Evolutionary conservation across 2,797 vertebrate genomes (phyloP).

Genomic region (Urophycis tenuis): DNA sequence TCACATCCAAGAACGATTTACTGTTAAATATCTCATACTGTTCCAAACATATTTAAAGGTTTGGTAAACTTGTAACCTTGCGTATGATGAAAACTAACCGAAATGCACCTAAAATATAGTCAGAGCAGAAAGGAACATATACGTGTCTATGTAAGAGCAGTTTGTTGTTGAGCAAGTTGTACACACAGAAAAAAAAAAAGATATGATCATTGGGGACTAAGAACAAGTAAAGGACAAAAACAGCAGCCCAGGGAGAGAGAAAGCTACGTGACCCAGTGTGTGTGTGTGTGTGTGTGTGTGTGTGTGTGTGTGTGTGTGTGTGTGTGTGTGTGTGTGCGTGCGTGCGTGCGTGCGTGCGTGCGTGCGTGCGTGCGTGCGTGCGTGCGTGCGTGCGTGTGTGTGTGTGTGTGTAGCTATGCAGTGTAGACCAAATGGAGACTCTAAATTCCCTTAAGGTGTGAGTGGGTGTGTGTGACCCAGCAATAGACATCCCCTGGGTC

Average conservation of each 20-base stretch:
- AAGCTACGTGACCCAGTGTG: neutral
- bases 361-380: neutral
- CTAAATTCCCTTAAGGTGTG: slow-evolving; percentile 1
- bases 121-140: too few relatives aligned
- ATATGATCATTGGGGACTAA: neutral
- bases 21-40: neutral
- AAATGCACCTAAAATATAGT: neutral
- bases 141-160: too few relatives aligned
- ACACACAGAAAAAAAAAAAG: neutral
- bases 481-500: neutral
- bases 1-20: neutral
- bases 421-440: neutral
- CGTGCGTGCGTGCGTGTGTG: neutral
- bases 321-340: neutral
- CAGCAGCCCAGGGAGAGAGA: neutral
- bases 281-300: neutral
- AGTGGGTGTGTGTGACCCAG: slow-evolving; percentile 1
- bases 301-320: neutral
- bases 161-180: too few relatives aligned
- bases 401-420: neutral
- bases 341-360: neutral
- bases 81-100: neutral
- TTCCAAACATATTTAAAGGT: neutral
- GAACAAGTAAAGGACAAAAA: neutral
- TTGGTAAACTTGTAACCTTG: neutral